A percentile compares a stretch with the other conserved stretches of the same genome.
Conservation (phyloP, 2,888 invertebrate genomes). For the Pachydiplax longipennis region DNA sequence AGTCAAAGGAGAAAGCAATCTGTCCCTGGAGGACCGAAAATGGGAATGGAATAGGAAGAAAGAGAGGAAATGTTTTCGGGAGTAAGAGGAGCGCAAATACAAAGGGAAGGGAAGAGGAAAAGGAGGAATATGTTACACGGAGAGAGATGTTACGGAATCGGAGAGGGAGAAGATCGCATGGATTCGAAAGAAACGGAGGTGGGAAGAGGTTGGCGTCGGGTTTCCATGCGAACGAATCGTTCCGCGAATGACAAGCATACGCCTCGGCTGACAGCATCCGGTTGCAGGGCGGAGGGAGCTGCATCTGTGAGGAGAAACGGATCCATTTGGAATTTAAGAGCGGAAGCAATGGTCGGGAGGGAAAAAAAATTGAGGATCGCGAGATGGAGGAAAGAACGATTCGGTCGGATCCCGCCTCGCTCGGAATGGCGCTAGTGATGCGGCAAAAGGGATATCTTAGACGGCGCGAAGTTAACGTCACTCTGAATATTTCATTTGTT, state of each 20-base stretch:
- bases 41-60: neutral
- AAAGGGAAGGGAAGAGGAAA: neutral
- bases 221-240: conserved; percentile 23
- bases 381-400: neutral
- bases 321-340: conserved; percentile 15
- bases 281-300: neutral
- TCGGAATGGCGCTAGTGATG: neutral
- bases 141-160: neutral
- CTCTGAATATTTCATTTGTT: neutral
- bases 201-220: conserved; percentile 11
- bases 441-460: neutral
- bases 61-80: neutral
- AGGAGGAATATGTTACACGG: neutral
- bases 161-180: neutral
- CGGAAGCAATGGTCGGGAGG: neutral
- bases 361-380: neutral
- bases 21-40: neutral
- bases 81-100: neutral
- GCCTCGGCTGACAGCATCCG: conserved; percentile 15
- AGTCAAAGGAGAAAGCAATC: neutral
- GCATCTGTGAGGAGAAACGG: neutral
- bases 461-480: neutral
- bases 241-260: neutral
- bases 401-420: neutral
- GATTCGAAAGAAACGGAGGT: neutral